Evolutionary conservation across 2,797 vertebrate species (phyloP), one percentile per base, ranked within the genome.

Genomic region (Phyllotis vaccarum): DNA sequence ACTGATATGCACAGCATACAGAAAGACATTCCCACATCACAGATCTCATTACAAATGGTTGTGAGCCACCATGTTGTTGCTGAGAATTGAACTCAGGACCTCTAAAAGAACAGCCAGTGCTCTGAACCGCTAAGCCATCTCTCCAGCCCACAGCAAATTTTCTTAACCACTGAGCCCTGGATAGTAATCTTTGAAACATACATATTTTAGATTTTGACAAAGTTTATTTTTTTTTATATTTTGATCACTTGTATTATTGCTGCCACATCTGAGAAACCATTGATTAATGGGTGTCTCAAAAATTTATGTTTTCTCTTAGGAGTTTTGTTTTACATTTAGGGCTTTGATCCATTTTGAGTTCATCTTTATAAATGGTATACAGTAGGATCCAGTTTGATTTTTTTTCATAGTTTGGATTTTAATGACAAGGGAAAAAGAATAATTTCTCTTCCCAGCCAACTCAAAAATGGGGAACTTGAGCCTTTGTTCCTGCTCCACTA

Each of bases 351-450:
- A n/a, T 78, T 85, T 87, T 54, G 21, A 89, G 76, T 93, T 81
- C 34, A 6, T 64, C 86, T 70, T 90, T 93, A 10, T 91, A 31
- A 79, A 37, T 85, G 40, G 27, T 75, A 19, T 79, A 75, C 80
- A 40, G 37, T 80, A 86, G 46, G 40, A 4, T 87, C 62, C 60
- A 93, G 9, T 68, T 89, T 8, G n/a, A 72, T 89, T 80, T 74
- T 80, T 74, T 91, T 96, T 83, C 27, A 43, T 31, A 34, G 49
- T 87, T 29, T 74, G 31, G 24, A 56, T 95, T 87, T 95, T 88
- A 93, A 56, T 85, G 86, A 58, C 31, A 78, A 75, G 64, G 64
- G 78, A 62, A 79, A 96, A 93, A 91, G 60, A 22, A 83, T 34
- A 11, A 12, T 52, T 68, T 86, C 21, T 89, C 17, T 62, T 17